phyloP scores from a whole-genome alignment of 1,140 invertebrate species.

The Pemphigus obesinymphae region DNA sequence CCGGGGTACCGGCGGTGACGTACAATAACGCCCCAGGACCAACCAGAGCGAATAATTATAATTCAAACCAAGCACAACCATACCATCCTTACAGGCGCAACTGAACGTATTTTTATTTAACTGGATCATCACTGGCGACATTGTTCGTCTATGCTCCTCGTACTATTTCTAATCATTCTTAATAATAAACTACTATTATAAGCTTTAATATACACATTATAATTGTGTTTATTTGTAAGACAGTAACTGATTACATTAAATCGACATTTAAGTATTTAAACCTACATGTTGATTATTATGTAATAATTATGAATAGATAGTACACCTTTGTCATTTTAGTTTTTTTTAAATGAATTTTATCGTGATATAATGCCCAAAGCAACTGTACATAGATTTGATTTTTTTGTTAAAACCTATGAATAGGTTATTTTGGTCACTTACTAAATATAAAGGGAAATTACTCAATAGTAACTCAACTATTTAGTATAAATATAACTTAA shows the following conservation, averaged over 20 bases:
- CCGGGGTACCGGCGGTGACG: constrained; percentile 41
- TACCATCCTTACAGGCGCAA: constrained; percentile 46
- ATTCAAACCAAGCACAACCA: constrained; percentile 41
- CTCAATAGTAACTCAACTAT: background rate
- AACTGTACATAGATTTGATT: constrained; percentile 6
- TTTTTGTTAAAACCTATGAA: constrained; percentile 12
- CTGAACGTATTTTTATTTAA: constrained; percentile 34
- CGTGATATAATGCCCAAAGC: background rate
- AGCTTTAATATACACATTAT: constrained; percentile 31
- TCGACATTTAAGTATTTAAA: constrained; percentile 18
- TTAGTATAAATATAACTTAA: background rate
- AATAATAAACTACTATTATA: constrained; percentile 37
- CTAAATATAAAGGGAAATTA: background rate
- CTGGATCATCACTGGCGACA: constrained; percentile 15
- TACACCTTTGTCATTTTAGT: background rate
- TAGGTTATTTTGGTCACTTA: background rate
- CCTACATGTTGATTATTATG: constrained; percentile 4
- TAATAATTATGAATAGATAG: constrained; percentile 15
- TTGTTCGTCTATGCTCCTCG: constrained; percentile 15
- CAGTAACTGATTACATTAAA: constrained; percentile 11
- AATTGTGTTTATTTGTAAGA: constrained; percentile 41
- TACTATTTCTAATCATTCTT: constrained; percentile 38
- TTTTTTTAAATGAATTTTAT: constrained; percentile 16
- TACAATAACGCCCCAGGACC: constrained; percentile 44
- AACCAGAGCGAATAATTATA: constrained; percentile 43